Percentiles rank a stretch among this genome's conserved stretches.
Conservation (phyloP, 2,888 invertebrate genomes). For the Scaptomyza flava region DNA sequence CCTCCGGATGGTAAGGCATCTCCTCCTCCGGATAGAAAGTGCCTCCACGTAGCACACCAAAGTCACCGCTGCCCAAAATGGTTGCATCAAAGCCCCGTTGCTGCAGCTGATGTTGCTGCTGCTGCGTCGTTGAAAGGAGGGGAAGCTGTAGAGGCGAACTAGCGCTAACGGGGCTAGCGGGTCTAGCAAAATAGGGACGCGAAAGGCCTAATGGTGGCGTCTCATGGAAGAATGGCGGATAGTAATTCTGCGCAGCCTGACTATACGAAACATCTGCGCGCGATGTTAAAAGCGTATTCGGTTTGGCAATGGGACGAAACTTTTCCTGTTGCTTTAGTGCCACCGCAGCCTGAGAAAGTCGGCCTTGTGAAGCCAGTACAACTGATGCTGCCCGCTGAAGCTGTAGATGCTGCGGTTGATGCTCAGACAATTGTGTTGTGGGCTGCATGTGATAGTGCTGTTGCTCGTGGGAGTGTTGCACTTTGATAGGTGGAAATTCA, state of each 20-base stretch:
- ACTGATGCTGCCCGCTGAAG: slow-evolving; percentile 13
- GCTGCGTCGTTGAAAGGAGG: slow-evolving; percentile 49
- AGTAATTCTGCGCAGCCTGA: slow-evolving; percentile 89
- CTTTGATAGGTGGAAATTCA: slow-evolving; percentile 81
- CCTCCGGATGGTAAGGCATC: slow-evolving; percentile 86
- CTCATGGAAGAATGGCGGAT: slow-evolving; percentile 90
- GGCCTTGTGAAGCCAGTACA: slow-evolving; percentile 33
- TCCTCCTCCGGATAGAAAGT: slow-evolving; percentile 92
- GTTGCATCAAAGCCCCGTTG: slow-evolving; percentile 86
- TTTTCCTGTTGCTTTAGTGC: slow-evolving; percentile 57
- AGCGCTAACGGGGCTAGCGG: slow-evolving; percentile 78
- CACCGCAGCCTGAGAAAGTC: slow-evolving; percentile 50
- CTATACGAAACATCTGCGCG: slow-evolving; percentile 78
- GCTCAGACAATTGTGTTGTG: slow-evolving; percentile 60
- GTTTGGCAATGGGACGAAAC: slow-evolving; percentile 71
- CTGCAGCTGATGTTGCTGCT: slow-evolving; percentile 50
- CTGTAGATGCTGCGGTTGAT: slow-evolving; percentile 18
- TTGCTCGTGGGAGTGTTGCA: slow-evolving; percentile 82
- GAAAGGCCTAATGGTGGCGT: slow-evolving; percentile 87
- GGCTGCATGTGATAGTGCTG: slow-evolving; percentile 81
- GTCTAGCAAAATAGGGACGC: slow-evolving; percentile 87
- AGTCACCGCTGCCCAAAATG: slow-evolving; percentile 92
- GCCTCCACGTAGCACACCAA: slow-evolving; percentile 93
- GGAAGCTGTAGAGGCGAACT: slow-evolving; percentile 49
- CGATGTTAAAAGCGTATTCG: slow-evolving; percentile 52